Evolutionary conservation across 2,797 vertebrate species (phyloP).

Genomic region (Zonotrichia albicollis): DNA sequence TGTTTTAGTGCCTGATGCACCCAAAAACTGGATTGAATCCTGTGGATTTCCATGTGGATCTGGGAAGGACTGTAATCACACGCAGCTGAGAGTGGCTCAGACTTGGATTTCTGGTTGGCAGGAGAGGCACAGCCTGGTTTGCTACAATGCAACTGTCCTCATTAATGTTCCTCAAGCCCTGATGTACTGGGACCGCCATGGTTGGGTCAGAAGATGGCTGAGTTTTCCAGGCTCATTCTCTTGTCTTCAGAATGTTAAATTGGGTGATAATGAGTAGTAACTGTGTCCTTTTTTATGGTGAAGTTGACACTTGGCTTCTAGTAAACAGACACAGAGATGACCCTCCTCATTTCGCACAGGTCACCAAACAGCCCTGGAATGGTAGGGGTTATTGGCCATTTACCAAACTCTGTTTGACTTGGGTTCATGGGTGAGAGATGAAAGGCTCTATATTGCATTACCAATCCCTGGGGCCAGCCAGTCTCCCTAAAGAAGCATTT

Average conservation of each 20-base stretch:
- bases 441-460: constrained; percentile 52
- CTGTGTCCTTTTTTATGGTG: constrained; percentile 29
- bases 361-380: constrained; percentile 46
- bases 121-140: constrained; percentile 5
- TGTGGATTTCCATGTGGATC: not conserved
- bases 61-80: not conserved
- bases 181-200: not conserved
- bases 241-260: constrained; percentile 50
- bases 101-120: not conserved
- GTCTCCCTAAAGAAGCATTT: constrained; percentile 37
- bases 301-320: constrained; percentile 51
- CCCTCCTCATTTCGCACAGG: constrained; percentile 55
- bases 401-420: constrained; percentile 64
- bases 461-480: not conserved
- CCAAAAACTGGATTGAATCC: not conserved
- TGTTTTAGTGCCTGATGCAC: not conserved
- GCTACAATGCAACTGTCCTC: constrained; percentile 3
- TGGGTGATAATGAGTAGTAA: constrained; percentile 50
- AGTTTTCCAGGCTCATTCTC: constrained; percentile 20
- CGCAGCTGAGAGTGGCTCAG: not conserved
- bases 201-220: not conserved
- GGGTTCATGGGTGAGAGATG: constrained; percentile 57
- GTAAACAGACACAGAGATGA: constrained; percentile 57
- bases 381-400: constrained; percentile 52
- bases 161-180: constrained; percentile 21